Conservation (phyloP, 35 echinoderm and acorn worm species). For the Lytechinus variegatus region DNA sequence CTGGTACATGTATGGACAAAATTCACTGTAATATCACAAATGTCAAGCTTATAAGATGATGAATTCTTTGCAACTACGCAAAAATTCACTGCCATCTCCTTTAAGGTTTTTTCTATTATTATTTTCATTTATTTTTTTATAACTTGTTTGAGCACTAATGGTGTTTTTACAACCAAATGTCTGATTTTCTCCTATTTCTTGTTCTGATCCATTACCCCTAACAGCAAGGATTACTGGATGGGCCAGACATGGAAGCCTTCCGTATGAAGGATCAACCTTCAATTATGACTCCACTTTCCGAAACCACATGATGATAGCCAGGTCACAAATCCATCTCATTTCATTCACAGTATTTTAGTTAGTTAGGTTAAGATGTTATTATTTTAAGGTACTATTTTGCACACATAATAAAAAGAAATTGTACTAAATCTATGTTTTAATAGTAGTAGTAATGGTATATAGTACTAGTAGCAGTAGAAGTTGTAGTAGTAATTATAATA, state of each 20-base stretch:
- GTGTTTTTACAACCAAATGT: not conserved
- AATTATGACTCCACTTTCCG: slow-evolving; percentile 41
- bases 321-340: not conserved
- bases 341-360: not conserved
- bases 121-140: too few relatives aligned
- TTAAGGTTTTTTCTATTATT: too few relatives aligned
- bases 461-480: too few relatives aligned
- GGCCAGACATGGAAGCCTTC: slow-evolving; percentile 42
- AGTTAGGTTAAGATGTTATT: not conserved
- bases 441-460: too few relatives aligned
- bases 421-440: too few relatives aligned
- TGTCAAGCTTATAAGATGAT: too few relatives aligned
- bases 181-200: not conserved
- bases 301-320: slow-evolving; percentile 5
- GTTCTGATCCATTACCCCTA: not conserved
- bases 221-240: slow-evolving; percentile 46
- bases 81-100: too few relatives aligned
- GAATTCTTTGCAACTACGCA: too few relatives aligned
- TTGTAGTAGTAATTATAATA: too few relatives aligned
- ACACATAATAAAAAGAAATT: not conserved
- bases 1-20: too few relatives aligned
- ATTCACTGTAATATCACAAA: too few relatives aligned
- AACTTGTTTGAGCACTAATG: not conserved
- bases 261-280: slow-evolving; percentile 29
- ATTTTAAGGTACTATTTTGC: not conserved